Evolutionary conservation across 2,888 invertebrate species (phyloP).

Genomic region (Teleiodes luculella): DNA sequence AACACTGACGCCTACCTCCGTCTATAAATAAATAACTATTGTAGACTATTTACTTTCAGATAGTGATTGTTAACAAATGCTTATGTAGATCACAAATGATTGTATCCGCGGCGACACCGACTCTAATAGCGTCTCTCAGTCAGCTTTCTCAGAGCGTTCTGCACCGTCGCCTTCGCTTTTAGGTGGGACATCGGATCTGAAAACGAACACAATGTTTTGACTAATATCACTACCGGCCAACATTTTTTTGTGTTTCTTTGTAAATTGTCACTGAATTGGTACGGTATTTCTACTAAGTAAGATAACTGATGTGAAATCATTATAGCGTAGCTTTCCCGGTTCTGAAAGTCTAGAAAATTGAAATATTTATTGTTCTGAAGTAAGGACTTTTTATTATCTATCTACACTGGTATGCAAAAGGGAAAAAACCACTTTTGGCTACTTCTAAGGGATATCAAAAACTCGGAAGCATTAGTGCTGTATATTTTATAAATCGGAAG

Average conservation of each 20-base stretch:
- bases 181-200: constrained; percentile 75
- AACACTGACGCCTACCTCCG: neutral
- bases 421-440: constrained; percentile 28
- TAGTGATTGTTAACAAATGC: constrained; percentile 56
- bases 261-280: constrained; percentile 24
- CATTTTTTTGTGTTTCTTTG: constrained; percentile 21
- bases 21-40: neutral
- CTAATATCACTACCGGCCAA: neutral
- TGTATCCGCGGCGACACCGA: constrained; percentile 33
- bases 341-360: constrained; percentile 13
- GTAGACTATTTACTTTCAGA: neutral
- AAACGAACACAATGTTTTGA: constrained; percentile 31
- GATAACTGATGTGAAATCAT: neutral
- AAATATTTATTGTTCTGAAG: constrained; percentile 8
- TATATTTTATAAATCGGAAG: constrained; percentile 68
- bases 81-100: constrained; percentile 53
- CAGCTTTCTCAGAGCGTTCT: constrained; percentile 76
- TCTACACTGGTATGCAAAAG: constrained; percentile 29
- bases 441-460: constrained; percentile 48
- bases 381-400: constrained; percentile 26
- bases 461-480: constrained; percentile 68
- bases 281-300: neutral
- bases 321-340: neutral
- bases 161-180: constrained; percentile 77
- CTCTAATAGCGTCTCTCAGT: constrained; percentile 71